Base-by-base conservation (phyloP, 1,140 invertebrate species). In the Meloidogyne hapla region DNA sequence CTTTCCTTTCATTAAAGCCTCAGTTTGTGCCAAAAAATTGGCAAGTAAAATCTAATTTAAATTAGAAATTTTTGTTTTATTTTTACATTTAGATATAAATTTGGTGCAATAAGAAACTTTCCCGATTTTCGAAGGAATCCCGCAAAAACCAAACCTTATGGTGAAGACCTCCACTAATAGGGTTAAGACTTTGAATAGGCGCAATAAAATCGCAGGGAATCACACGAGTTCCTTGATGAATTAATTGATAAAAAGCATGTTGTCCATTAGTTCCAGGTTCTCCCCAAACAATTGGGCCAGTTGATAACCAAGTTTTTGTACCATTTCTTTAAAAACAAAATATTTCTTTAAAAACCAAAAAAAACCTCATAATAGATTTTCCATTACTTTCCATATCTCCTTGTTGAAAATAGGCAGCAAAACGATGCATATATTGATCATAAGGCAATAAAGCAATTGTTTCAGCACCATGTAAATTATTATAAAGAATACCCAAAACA, bases 301-400 rank as follows among this genome's bases (percentile, higher is more conserved):
- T 97, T 38, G 88, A 90, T 88, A 95, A 95, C 81, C 91, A 88
- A 0, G 94, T 94, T 21, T 87, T 87, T 56, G 91, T 87, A 0
- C 94, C 94, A 79, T 90, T 90, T 61, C 92, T 90, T 88, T 84
- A 42, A 28, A 72, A 9, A 75, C 75, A 38, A 42, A 70, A 42
- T n/a, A 21, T 12, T 40, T 70, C 9, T 33, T 48, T 21, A 5
- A 28, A 45, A 33, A 45, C 62, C 25, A 15, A 26, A 28, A n/a
- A 42, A 23, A n/a, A 78, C 70, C 81, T 69, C n/a, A 68, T 83
- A 42, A 84, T 84, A 78, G 92, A 96, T 90, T 99, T 99, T 83
- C 97, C 97, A 90, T 99, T 99, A 77, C 94, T 97, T 89, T 99
- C 97, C 97, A 99, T 99, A 88, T 99, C 97, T 13, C 96, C 96